Evolutionary conservation across 2,797 vertebrate genomes (phyloP).

Genomic region (Cetoscarus ocellatus): DNA sequence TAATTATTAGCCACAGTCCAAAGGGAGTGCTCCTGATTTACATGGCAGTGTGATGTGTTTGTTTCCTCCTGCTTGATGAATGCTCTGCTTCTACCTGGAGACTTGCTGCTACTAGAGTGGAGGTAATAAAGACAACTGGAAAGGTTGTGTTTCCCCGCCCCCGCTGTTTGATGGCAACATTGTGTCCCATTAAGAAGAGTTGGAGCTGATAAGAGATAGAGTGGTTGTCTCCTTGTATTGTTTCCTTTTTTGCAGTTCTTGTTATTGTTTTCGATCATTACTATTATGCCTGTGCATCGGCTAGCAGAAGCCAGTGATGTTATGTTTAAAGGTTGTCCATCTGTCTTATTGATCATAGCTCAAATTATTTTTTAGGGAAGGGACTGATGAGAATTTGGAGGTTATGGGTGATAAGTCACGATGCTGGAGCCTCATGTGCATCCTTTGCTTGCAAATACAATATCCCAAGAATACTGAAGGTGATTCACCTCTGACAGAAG

Average conservation of each 20-base stretch:
- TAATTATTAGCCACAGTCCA: conserved; percentile 65
- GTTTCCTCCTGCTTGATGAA: conserved; percentile 51
- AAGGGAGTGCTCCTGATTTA: conserved; percentile 64
- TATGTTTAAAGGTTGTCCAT: no score
- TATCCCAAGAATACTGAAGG: no score
- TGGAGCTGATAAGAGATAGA: conserved; percentile 42
- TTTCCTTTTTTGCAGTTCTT: conserved; percentile 33
- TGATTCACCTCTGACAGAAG: no score
- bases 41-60: conserved; percentile 47
- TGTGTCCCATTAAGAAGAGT: conserved; percentile 63
- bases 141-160: conserved; percentile 48
- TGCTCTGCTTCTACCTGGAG: conserved; percentile 35
- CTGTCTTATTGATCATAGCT: no score
- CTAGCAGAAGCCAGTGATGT: no score
- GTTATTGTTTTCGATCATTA: not conserved
- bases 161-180: conserved; percentile 48
- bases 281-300: no score
- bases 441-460: no score
- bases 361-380: no score
- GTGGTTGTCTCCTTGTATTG: conserved; percentile 7
- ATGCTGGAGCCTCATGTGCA: no score
- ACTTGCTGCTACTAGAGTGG: conserved; percentile 43
- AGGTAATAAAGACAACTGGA: conserved; percentile 64
- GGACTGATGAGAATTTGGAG: no score
- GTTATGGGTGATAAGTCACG: no score